Conservation (phyloP, 1,140 invertebrate species). For the Conus betulinus region DNA sequence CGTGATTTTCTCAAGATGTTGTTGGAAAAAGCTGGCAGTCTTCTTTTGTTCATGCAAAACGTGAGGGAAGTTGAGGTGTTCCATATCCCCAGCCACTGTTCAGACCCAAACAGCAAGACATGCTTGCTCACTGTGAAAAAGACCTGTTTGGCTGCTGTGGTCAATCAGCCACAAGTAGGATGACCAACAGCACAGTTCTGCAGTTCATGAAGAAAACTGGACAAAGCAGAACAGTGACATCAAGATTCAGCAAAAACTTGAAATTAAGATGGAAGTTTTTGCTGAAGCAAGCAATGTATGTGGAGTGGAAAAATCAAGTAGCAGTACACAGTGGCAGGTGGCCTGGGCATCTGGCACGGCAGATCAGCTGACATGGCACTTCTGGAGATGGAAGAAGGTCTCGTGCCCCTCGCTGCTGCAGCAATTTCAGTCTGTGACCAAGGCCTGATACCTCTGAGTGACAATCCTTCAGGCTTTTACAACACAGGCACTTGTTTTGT, state of each 20-base stretch:
- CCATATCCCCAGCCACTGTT: conserved; percentile 50
- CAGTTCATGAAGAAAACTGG: not conserved
- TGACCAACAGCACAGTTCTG: not conserved
- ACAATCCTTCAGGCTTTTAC: conserved; percentile 30
- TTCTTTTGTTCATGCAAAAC: conserved; percentile 71
- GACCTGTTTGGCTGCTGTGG: not conserved
- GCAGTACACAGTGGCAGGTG: conserved; percentile 43
- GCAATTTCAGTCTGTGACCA: conserved; percentile 5
- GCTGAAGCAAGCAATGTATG: not conserved
- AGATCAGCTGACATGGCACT: conserved; percentile 7
- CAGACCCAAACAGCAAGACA: conserved; percentile 5
- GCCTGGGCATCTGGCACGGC: conserved; percentile 50
- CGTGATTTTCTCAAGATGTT: conserved; percentile 61
- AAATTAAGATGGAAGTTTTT: not conserved
- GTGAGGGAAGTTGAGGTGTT: conserved; percentile 63
- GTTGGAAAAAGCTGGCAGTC: conserved; percentile 54
- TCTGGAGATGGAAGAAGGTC: not conserved
- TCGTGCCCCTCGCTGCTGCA: conserved; percentile 14
- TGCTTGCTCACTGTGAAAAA: conserved; percentile 40
- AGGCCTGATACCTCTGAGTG: not conserved
- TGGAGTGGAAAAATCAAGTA: not conserved
- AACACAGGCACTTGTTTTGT: conserved; percentile 49
- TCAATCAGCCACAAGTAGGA: not conserved
- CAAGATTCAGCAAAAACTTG: conserved; percentile 16
- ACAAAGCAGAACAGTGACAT: not conserved